Conservation (phyloP, 1,140 invertebrate genomes). For the Drosophila seguyi region DNA sequence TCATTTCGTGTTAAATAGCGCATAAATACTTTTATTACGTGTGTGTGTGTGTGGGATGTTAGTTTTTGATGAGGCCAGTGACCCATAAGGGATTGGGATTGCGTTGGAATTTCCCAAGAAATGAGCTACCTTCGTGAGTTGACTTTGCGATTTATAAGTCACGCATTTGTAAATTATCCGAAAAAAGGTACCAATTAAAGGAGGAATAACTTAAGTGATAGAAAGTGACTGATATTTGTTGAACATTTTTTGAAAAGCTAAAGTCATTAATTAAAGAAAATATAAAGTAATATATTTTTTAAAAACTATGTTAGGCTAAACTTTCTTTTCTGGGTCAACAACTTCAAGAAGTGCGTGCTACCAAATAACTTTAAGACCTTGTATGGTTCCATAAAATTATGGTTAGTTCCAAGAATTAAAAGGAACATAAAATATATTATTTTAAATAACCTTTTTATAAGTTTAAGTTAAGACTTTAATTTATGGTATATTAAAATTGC, state of each 20-base stretch:
- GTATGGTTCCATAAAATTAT: background rate
- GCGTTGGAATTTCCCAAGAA: background rate
- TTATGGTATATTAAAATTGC: too few relatives aligned
- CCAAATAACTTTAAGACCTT: background rate
- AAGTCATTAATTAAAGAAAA: background rate
- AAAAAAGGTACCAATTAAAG: background rate
- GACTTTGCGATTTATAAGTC: constrained; percentile 3
- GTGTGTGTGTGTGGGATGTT: constrained; percentile 20
- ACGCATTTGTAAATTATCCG: constrained; percentile 3
- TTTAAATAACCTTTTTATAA: background rate
- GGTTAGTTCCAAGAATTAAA: background rate
- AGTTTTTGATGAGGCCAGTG: constrained; percentile 44
- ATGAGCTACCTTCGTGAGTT: background rate
- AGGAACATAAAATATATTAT: background rate
- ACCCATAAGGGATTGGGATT: constrained; percentile 9
- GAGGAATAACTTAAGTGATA: background rate
- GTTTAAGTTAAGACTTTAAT: background rate
- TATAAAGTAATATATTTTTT: background rate
- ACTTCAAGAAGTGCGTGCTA: background rate
- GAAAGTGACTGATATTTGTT: background rate
- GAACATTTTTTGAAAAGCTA: fast-evolving
- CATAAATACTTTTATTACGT: constrained; percentile 60
- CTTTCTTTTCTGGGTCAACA: background rate
- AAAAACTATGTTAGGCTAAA: too few relatives aligned
- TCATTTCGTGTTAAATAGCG: constrained; percentile 73